Percentiles rank a stretch among this genome's conserved stretches.
phyloP scores from a whole-genome alignment of 64 coral and sea anemone genomes.

The Orbicella faveolata region DNA sequence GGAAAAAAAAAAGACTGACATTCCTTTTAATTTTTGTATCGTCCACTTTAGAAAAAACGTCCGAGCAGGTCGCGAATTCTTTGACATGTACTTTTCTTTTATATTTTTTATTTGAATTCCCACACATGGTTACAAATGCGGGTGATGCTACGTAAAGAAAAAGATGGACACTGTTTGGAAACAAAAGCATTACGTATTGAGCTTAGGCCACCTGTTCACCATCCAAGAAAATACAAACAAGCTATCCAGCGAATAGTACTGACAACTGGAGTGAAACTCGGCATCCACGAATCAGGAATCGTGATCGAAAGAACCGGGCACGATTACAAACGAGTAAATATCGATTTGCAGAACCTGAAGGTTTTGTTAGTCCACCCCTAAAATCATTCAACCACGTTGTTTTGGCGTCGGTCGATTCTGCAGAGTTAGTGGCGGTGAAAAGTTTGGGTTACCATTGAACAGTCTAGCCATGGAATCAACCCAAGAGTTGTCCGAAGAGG shows the following conservation, averaged over 20 bases:
- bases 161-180: too few species aligned
- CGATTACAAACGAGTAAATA: neutral
- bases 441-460: neutral
- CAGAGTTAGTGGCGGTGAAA: neutral
- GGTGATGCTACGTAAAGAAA: too few species aligned
- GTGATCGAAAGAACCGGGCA: neutral
- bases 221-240: neutral
- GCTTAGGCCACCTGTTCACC: neutral
- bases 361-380: neutral
- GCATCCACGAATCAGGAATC: too few species aligned
- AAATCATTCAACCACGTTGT: conserved; percentile 15
- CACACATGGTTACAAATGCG: too few species aligned
- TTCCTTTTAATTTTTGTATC: too few species aligned
- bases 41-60: too few species aligned
- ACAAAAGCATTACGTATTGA: neutral
- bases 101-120: too few species aligned
- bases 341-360: neutral
- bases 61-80: too few species aligned
- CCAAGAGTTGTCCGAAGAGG: conserved; percentile 54
- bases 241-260: neutral
- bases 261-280: too few species aligned
- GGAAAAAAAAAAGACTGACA: too few species aligned
- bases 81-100: too few species aligned
- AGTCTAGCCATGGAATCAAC: conserved; percentile 31
- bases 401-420: too few species aligned